A percentile compares a stretch with the other conserved stretches of the same genome.
Conservation (phyloP, 2,113 vertebrate species). For the Hydropotes inermis region DNA sequence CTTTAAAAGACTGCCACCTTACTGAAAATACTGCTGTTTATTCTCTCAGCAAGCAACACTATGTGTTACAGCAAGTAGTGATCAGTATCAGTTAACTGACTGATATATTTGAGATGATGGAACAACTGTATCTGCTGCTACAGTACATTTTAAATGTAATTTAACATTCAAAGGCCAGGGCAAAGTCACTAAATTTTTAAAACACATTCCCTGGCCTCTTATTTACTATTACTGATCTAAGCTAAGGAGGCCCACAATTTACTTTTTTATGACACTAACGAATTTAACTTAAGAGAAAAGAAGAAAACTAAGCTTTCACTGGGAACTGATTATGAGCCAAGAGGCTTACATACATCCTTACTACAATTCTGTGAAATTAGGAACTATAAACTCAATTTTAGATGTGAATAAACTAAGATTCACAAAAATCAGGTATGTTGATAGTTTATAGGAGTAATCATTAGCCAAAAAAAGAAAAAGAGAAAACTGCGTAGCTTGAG, state of each 20-base stretch:
- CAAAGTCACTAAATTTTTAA: neutral
- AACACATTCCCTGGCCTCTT: neutral
- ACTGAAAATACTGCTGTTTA: neutral
- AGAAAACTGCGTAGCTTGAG: neutral
- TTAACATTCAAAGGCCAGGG: neutral
- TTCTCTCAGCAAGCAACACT: neutral
- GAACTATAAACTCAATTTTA: neutral
- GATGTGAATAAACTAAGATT: neutral
- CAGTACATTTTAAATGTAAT: neutral
- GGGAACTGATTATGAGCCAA: neutral
- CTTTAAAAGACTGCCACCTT: neutral
- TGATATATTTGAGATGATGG: neutral
- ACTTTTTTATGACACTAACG: neutral
- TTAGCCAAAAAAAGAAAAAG: neutral
- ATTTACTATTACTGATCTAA: neutral
- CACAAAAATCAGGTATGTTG: neutral
- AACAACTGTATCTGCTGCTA: neutral
- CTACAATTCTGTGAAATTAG: neutral
- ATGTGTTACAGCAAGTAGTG: neutral
- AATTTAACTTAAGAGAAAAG: constrained; percentile 4
- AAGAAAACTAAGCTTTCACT: neutral
- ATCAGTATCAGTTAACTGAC: neutral
- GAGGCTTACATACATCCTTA: neutral
- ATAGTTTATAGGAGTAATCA: neutral
- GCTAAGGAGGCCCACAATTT: neutral